phyloP scores from a whole-genome alignment of 2,888 invertebrate genomes.

The Andrena haemorrhoa region DNA sequence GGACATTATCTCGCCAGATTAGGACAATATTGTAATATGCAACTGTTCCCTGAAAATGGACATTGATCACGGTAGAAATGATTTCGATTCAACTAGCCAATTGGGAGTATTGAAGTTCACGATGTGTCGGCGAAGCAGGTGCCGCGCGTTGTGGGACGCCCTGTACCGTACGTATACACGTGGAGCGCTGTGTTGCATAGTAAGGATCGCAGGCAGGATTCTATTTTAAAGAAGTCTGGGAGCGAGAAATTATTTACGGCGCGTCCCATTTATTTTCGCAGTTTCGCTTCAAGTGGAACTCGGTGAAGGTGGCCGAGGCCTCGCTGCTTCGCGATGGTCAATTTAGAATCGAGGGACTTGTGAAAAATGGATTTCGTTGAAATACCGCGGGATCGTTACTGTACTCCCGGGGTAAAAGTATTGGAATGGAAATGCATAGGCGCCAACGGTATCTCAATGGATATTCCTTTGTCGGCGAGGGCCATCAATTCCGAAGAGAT shows the following conservation, averaged over 20 bases:
- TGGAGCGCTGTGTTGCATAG: not conserved
- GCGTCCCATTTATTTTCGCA: slow-evolving; percentile 49
- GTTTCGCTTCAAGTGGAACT: slow-evolving; percentile 38
- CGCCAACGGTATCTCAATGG: not conserved
- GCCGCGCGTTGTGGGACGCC: not conserved
- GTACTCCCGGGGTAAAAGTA: not conserved
- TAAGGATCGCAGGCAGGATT: slow-evolving; percentile 25
- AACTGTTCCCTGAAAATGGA: too few relatives aligned
- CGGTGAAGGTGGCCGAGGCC: slow-evolving; percentile 22
- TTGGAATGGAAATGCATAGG: not conserved
- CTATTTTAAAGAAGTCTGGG: slow-evolving; percentile 39
- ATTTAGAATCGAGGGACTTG: slow-evolving; percentile 28
- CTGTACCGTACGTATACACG: not conserved
- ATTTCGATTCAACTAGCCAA: too few relatives aligned
- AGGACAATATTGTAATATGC: too few relatives aligned
- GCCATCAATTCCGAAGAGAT: not conserved
- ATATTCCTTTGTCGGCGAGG: not conserved
- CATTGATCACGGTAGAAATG: too few relatives aligned
- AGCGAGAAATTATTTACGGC: slow-evolving; percentile 48
- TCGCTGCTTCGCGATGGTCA: slow-evolving; percentile 17
- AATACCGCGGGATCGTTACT: not conserved
- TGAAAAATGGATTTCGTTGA: slow-evolving; percentile 41
- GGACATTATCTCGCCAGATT: not conserved
- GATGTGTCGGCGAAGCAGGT: not conserved
- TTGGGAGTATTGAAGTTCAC: too few relatives aligned